A percentile compares a stretch with the other conserved stretches of the same genome.
phyloP scores from a whole-genome alignment of 2,113 vertebrate genomes.

The Petrocephalus microphthalmus region DNA sequence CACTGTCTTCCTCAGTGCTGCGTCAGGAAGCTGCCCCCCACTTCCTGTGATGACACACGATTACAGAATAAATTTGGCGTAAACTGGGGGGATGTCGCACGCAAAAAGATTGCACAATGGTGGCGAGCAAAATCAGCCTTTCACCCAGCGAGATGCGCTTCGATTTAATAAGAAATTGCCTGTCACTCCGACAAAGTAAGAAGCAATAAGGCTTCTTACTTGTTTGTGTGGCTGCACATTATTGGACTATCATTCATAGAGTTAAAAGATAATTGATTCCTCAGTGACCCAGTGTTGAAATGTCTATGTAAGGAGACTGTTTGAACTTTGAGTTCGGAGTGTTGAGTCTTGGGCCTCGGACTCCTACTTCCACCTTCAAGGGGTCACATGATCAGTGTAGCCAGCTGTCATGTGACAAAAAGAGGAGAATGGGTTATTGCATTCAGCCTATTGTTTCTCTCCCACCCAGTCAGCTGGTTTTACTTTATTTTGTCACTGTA shows the following conservation, averaged over 20 bases:
- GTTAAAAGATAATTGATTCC: background rate
- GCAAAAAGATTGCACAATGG: background rate
- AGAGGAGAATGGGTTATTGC: background rate
- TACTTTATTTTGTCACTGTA: constrained; percentile 4
- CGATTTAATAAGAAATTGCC: background rate
- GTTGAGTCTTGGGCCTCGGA: background rate
- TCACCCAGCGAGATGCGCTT: background rate
- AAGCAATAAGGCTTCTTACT: background rate
- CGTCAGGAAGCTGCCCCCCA: background rate
- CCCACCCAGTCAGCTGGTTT: background rate
- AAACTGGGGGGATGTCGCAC: background rate
- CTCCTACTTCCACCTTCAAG: background rate
- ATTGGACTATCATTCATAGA: background rate
- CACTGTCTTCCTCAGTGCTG: background rate
- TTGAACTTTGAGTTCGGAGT: background rate
- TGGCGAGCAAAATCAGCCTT: background rate
- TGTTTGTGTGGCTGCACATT: background rate
- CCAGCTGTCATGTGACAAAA: background rate
- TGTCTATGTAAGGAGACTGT: background rate
- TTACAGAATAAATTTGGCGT: background rate
- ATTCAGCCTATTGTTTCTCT: background rate
- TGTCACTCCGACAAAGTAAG: background rate
- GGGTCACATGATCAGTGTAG: background rate
- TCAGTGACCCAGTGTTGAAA: background rate
- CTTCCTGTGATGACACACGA: background rate